Conservation (phyloP, 2,113 vertebrate species). For the Catharus minimus region DNA sequence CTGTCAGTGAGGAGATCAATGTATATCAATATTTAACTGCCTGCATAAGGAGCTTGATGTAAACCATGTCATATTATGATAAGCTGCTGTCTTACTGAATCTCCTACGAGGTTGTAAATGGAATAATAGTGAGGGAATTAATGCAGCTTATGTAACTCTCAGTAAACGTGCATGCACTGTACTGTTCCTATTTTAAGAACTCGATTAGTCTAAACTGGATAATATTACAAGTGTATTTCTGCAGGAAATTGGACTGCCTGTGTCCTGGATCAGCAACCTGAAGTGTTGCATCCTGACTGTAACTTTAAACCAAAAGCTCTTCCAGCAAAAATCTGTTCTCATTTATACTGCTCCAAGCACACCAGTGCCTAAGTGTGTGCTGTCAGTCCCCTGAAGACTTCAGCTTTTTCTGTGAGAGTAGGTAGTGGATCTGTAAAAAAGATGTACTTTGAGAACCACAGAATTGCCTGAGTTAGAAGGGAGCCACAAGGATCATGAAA, state of each 20-base stretch:
- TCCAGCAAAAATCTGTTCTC: neutral
- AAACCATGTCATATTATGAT: neutral
- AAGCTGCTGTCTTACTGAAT: neutral
- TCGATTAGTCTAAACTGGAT: neutral
- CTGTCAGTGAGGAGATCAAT: neutral
- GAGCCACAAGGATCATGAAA: neutral
- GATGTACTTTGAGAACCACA: neutral
- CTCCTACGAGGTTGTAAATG: neutral
- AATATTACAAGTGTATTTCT: neutral
- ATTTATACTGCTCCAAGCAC: neutral
- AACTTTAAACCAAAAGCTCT: neutral
- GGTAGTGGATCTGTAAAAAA: neutral
- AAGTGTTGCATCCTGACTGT: neutral
- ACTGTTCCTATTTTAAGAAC: constrained; percentile 12
- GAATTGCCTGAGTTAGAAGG: neutral
- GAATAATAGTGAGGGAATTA: neutral
- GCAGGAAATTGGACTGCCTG: neutral
- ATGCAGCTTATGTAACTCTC: constrained; percentile 8
- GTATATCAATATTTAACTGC: neutral
- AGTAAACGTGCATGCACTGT: neutral
- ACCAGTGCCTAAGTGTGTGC: neutral
- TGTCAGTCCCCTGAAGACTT: neutral
- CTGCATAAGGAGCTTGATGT: neutral
- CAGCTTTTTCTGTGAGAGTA: neutral
- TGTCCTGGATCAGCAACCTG: neutral